Conservation (phyloP, 2,888 invertebrate species). For the Exocentrus adspersus region DNA sequence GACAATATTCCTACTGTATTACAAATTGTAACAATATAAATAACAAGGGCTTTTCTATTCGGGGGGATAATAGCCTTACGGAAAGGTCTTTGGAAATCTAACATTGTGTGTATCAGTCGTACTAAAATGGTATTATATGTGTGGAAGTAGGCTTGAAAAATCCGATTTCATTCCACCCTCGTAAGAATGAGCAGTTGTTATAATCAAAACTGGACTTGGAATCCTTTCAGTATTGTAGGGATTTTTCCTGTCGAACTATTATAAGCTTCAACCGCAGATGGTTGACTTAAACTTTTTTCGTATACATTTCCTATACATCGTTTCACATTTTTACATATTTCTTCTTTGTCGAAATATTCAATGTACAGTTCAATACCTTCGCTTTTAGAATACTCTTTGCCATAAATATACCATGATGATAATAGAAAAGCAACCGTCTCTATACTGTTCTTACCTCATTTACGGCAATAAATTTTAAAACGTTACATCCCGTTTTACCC, state of each 20-base stretch:
- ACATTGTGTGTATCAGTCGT: slow-evolving; percentile 55
- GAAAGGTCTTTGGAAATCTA: slow-evolving; percentile 55
- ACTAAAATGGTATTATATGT: slow-evolving; percentile 56
- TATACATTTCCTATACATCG: background rate
- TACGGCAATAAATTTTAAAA: slow-evolving; percentile 36
- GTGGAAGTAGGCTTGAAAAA: slow-evolving; percentile 65
- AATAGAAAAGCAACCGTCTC: slow-evolving; percentile 20
- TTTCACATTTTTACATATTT: background rate
- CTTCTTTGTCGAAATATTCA: too few species aligned
- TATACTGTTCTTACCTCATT: slow-evolving; percentile 21
- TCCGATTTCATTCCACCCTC: slow-evolving; percentile 63
- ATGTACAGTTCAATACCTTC: too few species aligned
- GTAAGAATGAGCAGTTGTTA: slow-evolving; percentile 53
- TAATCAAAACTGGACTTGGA: slow-evolving; percentile 43
- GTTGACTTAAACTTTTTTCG: slow-evolving; percentile 4
- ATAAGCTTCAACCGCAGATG: slow-evolving; percentile 42
- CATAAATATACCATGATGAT: background rate
- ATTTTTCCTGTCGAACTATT: slow-evolving; percentile 43
- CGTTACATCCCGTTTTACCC: slow-evolving; percentile 39
- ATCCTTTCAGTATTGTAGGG: slow-evolving; percentile 36
- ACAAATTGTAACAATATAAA: slow-evolving; percentile 57
- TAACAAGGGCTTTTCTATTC: slow-evolving; percentile 53
- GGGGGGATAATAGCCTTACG: slow-evolving; percentile 39
- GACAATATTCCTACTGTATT: slow-evolving; percentile 44
- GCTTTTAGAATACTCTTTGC: background rate